Base-by-base conservation (phyloP, 2,797 vertebrate genomes). In the Semotilus atromaculatus region DNA sequence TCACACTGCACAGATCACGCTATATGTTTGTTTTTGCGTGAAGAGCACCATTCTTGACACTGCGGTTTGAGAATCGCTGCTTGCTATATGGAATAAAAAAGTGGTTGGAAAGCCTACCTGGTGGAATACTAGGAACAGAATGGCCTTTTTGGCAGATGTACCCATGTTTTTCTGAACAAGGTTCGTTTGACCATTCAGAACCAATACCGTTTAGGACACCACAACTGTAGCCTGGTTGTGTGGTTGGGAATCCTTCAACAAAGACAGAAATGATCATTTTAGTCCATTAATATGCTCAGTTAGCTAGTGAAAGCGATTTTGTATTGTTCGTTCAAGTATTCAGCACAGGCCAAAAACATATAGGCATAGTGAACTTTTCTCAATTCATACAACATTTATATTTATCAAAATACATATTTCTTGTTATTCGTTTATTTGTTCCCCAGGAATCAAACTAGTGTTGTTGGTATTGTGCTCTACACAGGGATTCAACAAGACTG, bases 131-230 rank as follows among this genome's bases (percentile, higher is more conserved):
- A 84, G 95, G 90, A 2, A 90, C 93, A 23, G 91, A 82, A 72
- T 95, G 96, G 14, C 92, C 94, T 90, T 94, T 95, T 90, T 96
- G 96, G 92, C 98, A 99, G 92, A 99, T 92, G 86, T 99, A 99
- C 26, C 97, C 98, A 48, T 96, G 86, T 90, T 90, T 97, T 90
- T 95, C 95, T 4, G 29, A 19, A 40, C 98, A 99, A 85, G 95
- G 90, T 43, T 92, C 89, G 85, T 90, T 97, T 90, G 97, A 95
- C 98, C 98, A 99, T 31, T 94, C 92, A 3, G 94, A 95, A 86
- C 92, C 92, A 83, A 93, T 95, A 38, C 77, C 80, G 45, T 95
- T 91, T 45, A 98, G 83, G 18, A 94, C 82, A 36, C 93, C 97
- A 89, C 98, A 99, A 85, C 91, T 96, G 90, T 95, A 94, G 67